These are phyloP conservation scores for Bactericera cockerelli DNA, from an alignment of 1,140 invertebrate species.

Conservation along the genomic window DNA sequence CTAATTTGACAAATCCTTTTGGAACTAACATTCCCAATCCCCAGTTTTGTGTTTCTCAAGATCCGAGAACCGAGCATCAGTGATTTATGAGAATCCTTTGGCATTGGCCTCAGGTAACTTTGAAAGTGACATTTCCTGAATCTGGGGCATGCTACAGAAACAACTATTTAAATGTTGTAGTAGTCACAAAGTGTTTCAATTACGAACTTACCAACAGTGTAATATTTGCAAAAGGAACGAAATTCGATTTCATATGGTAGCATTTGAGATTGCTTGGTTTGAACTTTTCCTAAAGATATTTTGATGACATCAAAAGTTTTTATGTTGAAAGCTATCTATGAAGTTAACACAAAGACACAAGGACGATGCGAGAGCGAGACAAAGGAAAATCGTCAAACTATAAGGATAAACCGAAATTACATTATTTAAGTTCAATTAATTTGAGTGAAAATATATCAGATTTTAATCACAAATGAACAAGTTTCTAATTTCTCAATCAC, in stretches of 20 bases:
- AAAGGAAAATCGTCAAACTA: too few species aligned
- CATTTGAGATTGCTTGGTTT: background rate
- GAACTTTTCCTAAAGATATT: background rate
- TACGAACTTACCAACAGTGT: background rate
- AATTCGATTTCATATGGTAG: slow-evolving; percentile 1
- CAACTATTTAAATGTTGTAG: background rate
- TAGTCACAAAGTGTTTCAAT: background rate
- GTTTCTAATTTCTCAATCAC: background rate
- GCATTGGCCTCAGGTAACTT: too few species aligned
- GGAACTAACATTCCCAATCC: too few species aligned
- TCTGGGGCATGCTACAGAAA: background rate
- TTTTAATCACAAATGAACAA: background rate
- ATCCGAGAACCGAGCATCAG: background rate
- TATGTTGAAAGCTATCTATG: background rate
- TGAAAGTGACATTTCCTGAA: background rate
- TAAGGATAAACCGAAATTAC: background rate
- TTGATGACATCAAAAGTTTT: slow-evolving; percentile 1
- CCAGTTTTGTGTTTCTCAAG: too few species aligned
- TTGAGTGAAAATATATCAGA: background rate
- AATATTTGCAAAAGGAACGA: background rate
- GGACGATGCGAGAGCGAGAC: background rate
- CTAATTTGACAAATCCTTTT: too few species aligned
- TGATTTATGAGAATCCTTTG: too few species aligned
- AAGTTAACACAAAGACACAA: background rate
- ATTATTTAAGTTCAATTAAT: background rate